Conservation (phyloP, 2,888 invertebrate genomes). For the Hymenopus coronatus region DNA sequence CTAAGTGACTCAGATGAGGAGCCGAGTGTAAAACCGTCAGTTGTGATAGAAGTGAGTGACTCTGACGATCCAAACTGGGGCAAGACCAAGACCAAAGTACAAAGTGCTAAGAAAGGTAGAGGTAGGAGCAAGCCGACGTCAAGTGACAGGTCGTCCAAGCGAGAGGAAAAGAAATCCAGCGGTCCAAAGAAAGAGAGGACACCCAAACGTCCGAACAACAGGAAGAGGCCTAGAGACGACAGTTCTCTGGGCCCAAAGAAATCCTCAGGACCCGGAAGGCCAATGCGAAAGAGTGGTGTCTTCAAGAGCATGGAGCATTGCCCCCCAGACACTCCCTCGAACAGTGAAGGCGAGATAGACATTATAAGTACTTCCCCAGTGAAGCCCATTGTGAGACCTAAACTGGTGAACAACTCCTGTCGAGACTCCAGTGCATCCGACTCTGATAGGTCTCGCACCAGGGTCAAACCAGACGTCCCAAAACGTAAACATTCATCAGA, state of each 20-base stretch:
- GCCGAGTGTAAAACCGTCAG: background rate
- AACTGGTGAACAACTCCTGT: background rate
- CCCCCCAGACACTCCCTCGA: constrained; percentile 24
- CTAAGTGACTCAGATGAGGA: constrained; percentile 16
- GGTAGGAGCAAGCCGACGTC: background rate
- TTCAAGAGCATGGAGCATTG: constrained; percentile 28
- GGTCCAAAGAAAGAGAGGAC: background rate
- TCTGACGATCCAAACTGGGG: constrained; percentile 12
- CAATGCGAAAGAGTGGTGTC: background rate
- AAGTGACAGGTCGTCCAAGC: background rate
- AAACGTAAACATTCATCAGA: constrained; percentile 10
- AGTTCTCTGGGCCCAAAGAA: background rate
- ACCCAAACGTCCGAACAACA: background rate
- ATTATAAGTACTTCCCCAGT: constrained; percentile 8
- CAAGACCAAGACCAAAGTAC: background rate
- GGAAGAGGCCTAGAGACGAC: background rate
- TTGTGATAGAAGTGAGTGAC: background rate
- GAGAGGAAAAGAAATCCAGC: constrained; percentile 6
- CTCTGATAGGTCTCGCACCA: background rate
- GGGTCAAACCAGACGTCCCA: background rate
- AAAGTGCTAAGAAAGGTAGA: background rate
- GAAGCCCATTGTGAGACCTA: background rate
- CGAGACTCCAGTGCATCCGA: constrained; percentile 12
- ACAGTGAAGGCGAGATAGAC: constrained; percentile 28
- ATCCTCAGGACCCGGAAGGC: constrained; percentile 5